These are phyloP conservation scores for Hypomecis atomaria DNA, from an alignment of 2,888 invertebrate genomes.

Conservation along the genomic window DNA sequence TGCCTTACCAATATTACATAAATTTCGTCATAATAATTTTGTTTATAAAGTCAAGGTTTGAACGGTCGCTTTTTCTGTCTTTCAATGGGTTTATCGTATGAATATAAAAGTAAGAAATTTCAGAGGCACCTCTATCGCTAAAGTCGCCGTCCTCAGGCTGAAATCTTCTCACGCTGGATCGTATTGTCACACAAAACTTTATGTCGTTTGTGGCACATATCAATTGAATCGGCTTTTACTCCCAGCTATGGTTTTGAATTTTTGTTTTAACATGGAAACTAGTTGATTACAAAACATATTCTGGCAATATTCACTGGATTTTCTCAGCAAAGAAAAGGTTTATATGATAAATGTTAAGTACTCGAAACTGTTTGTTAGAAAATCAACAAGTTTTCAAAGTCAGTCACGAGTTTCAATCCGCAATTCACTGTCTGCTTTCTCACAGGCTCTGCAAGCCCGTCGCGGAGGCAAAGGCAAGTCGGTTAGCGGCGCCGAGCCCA, in stretches of 20 bases:
- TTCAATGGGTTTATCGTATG: conserved; percentile 48
- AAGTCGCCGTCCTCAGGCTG: conserved; percentile 34
- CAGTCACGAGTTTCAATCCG: conserved; percentile 15
- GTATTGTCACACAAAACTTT: conserved; percentile 24
- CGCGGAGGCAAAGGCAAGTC: conserved; percentile 82
- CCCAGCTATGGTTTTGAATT: conserved; percentile 44
- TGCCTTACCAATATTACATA: no score
- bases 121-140: conserved; percentile 36
- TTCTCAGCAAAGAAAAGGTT: neutral
- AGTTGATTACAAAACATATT: conserved; percentile 49
- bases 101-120: conserved; percentile 29
- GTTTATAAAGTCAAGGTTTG: conserved; percentile 44
- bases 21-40: neutral
- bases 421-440: neutral
- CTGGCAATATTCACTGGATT: neutral
- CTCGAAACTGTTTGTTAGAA: neutral
- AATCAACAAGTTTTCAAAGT: conserved; percentile 14
- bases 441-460: conserved; percentile 91
- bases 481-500: conserved; percentile 83
- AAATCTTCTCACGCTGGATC: conserved; percentile 39
- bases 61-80: conserved; percentile 65
- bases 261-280: conserved; percentile 41
- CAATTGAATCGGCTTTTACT: conserved; percentile 46
- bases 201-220: conserved; percentile 33
- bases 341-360: neutral